These are phyloP conservation scores for Lepidostoma basale DNA, from an alignment of 1,140 invertebrate genomes.

Conservation along the genomic window DNA sequence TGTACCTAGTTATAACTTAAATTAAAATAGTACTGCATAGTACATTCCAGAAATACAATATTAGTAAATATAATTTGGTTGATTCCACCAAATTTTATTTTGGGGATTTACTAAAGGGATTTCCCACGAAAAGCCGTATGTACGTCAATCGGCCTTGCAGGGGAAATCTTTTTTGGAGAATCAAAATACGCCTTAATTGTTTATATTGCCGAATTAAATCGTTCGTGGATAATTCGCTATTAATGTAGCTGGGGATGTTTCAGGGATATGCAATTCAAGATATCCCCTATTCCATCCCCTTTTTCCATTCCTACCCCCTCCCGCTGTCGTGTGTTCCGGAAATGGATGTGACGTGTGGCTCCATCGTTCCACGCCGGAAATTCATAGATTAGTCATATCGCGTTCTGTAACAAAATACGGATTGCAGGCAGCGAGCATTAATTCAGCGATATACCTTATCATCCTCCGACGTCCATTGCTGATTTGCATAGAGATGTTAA, in stretches of 20 bases:
- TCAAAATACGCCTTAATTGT: slow-evolving; percentile 21
- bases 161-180: slow-evolving; percentile 5
- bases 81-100: too few species aligned
- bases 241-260: slow-evolving; percentile 16
- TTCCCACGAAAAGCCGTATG: not conserved
- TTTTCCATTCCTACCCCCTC: not conserved
- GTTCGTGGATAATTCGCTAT: slow-evolving; percentile 22
- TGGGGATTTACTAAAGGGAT: too few species aligned
- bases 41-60: too few species aligned
- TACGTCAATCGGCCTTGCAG: not conserved
- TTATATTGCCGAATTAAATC: slow-evolving; percentile 25
- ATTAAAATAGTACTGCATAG: too few species aligned
- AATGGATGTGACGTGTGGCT: slow-evolving; percentile 52
- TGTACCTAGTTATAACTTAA: too few species aligned
- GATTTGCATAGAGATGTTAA: slow-evolving; percentile 32
- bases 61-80: too few species aligned
- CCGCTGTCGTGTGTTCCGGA: slow-evolving; percentile 46
- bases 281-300: slow-evolving; percentile 15
- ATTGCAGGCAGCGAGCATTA: slow-evolving; percentile 24
- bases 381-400: slow-evolving; percentile 53
- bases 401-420: slow-evolving; percentile 43
- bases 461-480: slow-evolving; percentile 11
- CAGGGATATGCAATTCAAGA: slow-evolving; percentile 27
- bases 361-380: slow-evolving; percentile 52
- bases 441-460: slow-evolving; percentile 30